Percentiles rank a stretch among this genome's conserved stretches.
Conservation (phyloP, 1,140 invertebrate species). For the Glossosoma conforme region DNA sequence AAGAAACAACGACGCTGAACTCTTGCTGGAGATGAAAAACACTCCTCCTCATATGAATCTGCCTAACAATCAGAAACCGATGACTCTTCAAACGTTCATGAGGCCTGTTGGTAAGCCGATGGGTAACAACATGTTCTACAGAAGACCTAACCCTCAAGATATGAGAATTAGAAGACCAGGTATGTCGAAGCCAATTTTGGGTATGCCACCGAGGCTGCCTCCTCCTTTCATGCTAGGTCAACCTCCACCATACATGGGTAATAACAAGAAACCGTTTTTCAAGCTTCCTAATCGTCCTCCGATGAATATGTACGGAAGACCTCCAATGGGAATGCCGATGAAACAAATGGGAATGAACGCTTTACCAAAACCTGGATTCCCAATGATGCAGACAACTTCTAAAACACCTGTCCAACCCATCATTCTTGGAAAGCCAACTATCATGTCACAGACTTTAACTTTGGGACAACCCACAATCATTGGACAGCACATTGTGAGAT, state of each 20-base stretch:
- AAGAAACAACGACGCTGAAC: conserved; percentile 36
- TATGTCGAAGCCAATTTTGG: conserved; percentile 34
- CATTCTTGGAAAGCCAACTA: conserved; percentile 38
- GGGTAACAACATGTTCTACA: conserved; percentile 36
- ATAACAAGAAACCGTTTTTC: conserved; percentile 37
- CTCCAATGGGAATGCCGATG: conserved; percentile 35
- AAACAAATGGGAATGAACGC: conserved; percentile 34
- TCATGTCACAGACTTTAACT: conserved; percentile 40
- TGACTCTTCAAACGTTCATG: conserved; percentile 46
- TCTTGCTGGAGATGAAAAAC: conserved; percentile 38
- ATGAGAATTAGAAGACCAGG: conserved; percentile 44
- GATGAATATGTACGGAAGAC: conserved; percentile 37
- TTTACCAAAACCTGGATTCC: neutral
- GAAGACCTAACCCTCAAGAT: conserved; percentile 42
- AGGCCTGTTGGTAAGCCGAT: conserved; percentile 39
- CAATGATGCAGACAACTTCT: conserved; percentile 33
- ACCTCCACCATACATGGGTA: conserved; percentile 33
- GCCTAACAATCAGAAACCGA: conserved; percentile 41
- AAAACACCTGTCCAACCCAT: conserved; percentile 33
- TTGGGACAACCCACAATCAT: conserved; percentile 46
- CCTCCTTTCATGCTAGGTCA: conserved; percentile 43
- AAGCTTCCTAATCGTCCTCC: conserved; percentile 37
- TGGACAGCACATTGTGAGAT: conserved; percentile 46
- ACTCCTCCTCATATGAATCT: conserved; percentile 39
- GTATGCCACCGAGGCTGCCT: conserved; percentile 34